Conservation (phyloP, 2,797 vertebrate genomes). For the Galagoides demidoff region DNA sequence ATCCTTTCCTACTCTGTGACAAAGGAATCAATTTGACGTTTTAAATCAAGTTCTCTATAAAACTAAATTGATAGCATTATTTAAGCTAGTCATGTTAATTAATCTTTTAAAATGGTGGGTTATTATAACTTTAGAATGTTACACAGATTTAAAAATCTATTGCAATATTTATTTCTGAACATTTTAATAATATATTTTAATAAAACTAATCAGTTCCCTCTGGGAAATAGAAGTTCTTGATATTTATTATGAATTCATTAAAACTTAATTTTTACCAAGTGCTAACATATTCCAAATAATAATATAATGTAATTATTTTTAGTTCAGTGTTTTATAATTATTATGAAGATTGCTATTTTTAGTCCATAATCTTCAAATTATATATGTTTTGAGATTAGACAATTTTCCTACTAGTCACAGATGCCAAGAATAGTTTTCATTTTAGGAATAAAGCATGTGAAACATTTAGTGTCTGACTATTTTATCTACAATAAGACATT, state of each 20-base stretch:
- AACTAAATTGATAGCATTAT: neutral
- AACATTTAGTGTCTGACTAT: neutral
- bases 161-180: neutral
- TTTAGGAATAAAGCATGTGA: neutral
- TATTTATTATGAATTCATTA: neutral
- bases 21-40: neutral
- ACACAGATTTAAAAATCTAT: neutral
- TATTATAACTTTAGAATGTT: neutral
- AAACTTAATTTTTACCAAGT: neutral
- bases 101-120: neutral
- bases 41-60: neutral
- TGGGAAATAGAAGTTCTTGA: neutral
- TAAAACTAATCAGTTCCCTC: neutral
- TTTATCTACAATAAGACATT: neutral
- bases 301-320: neutral
- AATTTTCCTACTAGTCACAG: neutral
- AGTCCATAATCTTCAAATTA: neutral
- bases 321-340: neutral
- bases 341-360: neutral
- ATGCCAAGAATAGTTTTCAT: neutral
- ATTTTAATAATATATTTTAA: neutral
- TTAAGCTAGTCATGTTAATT: neutral
- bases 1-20: neutral
- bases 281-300: neutral
- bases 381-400: neutral